Base-by-base conservation (phyloP, 2,888 invertebrate species). In the Coenonympha glycerion region DNA sequence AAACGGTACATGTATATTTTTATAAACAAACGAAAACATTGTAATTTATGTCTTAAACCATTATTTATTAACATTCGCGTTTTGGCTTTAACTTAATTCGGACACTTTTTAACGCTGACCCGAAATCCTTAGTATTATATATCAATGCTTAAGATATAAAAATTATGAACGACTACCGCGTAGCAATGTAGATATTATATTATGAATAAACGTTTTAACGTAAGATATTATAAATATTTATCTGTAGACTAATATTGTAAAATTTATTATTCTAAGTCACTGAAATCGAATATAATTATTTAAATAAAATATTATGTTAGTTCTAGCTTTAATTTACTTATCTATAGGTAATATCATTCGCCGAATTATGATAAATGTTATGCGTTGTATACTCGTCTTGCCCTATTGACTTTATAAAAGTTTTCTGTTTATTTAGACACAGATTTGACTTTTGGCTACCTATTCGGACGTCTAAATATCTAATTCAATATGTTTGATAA, bases 101-200 rank as follows among this genome's bases (percentile, higher is more conserved):
- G n/a, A n/a, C n/a, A n/a, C n/a, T n/a, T n/a, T n/a, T n/a, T n/a
- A n/a, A n/a, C n/a, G n/a, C n/a, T n/a, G n/a, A n/a, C n/a, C n/a
- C n/a, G n/a, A n/a, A n/a, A n/a, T n/a, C n/a, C n/a, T n/a, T n/a
- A n/a, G n/a, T n/a, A n/a, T n/a, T n/a, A n/a, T n/a, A n/a, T n/a
- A n/a, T n/a, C n/a, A n/a, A n/a, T n/a, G n/a, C n/a, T n/a, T n/a
- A n/a, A n/a, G n/a, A n/a, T n/a, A 39, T 39, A 24, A 22, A 36
- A 16, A 9, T 36, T n/a, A n/a, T n/a, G n/a, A n/a, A n/a, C n/a
- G n/a, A 15, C 15, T 39, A 39, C 15, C 1, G 22, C 8, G 15
- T 22, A 39, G 24, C 15, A 39, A 24, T 39, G 39, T 39, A 39
- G 39, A 39, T 39, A 24, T 16, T 37, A 39, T 24, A 22, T 6